Evolutionary conservation across 2,113 vertebrate species (phyloP), one percentile per base, ranked within the genome.

Genomic region (Hirundichthys speculiger): DNA sequence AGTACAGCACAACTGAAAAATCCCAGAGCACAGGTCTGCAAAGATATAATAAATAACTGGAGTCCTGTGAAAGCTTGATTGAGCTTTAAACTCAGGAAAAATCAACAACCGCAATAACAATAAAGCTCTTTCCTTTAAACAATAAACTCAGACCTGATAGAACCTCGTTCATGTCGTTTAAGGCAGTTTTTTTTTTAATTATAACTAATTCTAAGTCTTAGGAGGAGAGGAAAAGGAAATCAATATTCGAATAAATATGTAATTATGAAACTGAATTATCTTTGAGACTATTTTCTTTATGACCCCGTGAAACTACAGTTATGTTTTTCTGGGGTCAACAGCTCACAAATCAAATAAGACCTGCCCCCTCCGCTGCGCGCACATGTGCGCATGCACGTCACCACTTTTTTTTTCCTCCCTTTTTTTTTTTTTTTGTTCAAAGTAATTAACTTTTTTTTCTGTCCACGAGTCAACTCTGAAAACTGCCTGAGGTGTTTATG

Each of bases 291-390:
- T 34, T 34, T 5, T 34, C 30, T 34, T 34, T 34, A 34, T 34
- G 30, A 10, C 11, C 18, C 11, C n/a, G 9, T 18, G 43, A 45
- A 10, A n/a, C 15, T 22, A 15, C 48, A 46, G 55, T 69, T 46
- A 13, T 54, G 46, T 62, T 39, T 41, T 60, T 73, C 55, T 27
- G 41, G 71, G 78, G 76, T 83, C 80, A 85, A 65, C 67, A 80
- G 61, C 80, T 68, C 79, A 77, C 53, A 83, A 83, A 85, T 83
- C 69, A 82, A 76, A 59, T 69, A 86, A 83, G 79, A 77, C 62
- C 84, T 81, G 77, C 79, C 87, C 77, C 75, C 76, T 77, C 69
- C 1, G 7, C 38, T 20, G 52, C 75, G 70, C 75, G 73, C 82
- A 73, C 76, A 64, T 65, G 34, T 47, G 61, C 75, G 61, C 83